Conservation (phyloP, 2,113 vertebrate genomes). For the Pseudonaja textilis region DNA sequence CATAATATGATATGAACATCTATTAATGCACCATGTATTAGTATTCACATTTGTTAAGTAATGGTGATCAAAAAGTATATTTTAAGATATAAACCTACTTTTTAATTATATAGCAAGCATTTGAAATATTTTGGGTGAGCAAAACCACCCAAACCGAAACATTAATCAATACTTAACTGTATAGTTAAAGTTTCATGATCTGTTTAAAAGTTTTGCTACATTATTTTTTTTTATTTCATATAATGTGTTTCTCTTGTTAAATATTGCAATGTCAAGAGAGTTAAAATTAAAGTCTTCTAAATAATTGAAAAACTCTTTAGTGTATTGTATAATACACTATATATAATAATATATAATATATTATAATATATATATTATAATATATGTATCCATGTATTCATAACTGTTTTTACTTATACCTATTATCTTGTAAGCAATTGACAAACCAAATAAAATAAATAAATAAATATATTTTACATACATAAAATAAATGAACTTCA, state of each 20-base stretch:
- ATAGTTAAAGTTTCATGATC: background rate
- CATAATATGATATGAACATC: background rate
- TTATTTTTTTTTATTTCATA: background rate
- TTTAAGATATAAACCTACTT: background rate
- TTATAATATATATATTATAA: no score
- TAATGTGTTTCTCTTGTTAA: background rate
- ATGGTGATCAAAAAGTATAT: background rate
- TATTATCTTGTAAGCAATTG: no score
- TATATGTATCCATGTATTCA: no score
- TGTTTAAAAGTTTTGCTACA: background rate
- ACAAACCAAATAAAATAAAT: no score
- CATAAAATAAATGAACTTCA: conserved; percentile 6
- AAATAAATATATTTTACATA: background rate
- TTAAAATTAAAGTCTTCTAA: background rate
- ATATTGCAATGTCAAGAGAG: background rate
- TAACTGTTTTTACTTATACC: no score
- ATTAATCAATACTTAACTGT: no score
- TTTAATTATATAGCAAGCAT: background rate
- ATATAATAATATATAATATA: no score
- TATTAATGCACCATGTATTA: background rate
- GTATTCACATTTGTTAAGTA: background rate
- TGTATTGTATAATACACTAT: background rate
- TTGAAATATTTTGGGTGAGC: no score
- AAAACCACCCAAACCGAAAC: no score
- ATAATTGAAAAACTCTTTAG: conserved; percentile 12